Percentiles rank a stretch among this genome's conserved stretches.
These are phyloP conservation scores for Coecobrya sp. DNA, from an alignment of 2,888 invertebrate genomes.

Conservation along the genomic window DNA sequence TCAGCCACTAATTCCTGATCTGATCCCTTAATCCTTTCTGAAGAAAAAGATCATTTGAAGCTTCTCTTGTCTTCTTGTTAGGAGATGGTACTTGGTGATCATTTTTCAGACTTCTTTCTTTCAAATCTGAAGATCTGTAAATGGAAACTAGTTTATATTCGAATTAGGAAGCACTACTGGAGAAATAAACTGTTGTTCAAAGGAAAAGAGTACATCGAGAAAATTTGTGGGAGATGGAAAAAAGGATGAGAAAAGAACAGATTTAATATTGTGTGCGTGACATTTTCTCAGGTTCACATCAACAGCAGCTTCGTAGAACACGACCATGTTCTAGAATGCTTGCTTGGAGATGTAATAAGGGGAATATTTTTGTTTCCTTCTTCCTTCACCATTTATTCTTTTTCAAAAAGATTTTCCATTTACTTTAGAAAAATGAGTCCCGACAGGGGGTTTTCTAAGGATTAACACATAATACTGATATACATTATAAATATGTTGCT, in stretches of 20 bases:
- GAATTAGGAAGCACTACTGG: slow-evolving; percentile 34
- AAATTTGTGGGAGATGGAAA: slow-evolving; percentile 21
- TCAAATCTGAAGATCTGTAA: slow-evolving; percentile 42
- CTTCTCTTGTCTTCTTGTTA: neutral
- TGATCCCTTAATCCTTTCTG: slow-evolving; percentile 56
- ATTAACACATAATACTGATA: slow-evolving; percentile 68
- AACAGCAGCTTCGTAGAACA: neutral
- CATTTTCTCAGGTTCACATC: slow-evolving; percentile 68
- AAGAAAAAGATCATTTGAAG: too few relatives aligned
- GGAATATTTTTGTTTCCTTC: slow-evolving; percentile 49
- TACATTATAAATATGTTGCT: neutral
- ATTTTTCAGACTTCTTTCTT: slow-evolving; percentile 8
- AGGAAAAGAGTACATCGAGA: neutral
- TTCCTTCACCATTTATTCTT: slow-evolving; percentile 74
- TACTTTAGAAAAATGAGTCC: slow-evolving; percentile 76
- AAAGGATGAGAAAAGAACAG: slow-evolving; percentile 20
- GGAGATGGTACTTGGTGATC: slow-evolving; percentile 42
- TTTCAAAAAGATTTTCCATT: slow-evolving; percentile 73
- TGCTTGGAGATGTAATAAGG: neutral
- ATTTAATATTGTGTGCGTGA: slow-evolving; percentile 70
- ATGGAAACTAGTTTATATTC: slow-evolving; percentile 36
- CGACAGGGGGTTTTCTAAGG: slow-evolving; percentile 80
- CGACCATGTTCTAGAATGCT: neutral
- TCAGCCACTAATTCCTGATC: slow-evolving; percentile 19
- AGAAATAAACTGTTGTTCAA: neutral